Evolutionary conservation across 2,797 vertebrate species (phyloP).

Genomic region (Hippoglossus hippoglossus): DNA sequence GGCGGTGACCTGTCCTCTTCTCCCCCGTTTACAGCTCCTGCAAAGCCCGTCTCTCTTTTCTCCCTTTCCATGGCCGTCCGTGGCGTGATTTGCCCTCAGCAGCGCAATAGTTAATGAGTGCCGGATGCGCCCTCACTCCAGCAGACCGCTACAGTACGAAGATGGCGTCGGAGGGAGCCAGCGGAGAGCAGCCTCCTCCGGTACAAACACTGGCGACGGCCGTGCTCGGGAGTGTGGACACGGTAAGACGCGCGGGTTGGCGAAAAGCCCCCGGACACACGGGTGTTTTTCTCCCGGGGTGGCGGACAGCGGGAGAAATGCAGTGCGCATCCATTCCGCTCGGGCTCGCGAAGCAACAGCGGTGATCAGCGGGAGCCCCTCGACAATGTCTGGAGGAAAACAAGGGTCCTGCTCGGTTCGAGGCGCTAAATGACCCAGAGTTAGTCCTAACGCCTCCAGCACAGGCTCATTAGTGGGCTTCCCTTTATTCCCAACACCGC

Average conservation of each 20-base stretch:
- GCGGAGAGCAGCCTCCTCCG: conserved; percentile 89
- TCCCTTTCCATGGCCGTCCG: conserved; percentile 34
- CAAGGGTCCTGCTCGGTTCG: neutral
- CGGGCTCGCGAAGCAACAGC: conserved; percentile 54
- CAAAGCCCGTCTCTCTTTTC: conserved; percentile 1
- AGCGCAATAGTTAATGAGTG: conserved; percentile 80
- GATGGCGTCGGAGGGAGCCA: conserved; percentile 96
- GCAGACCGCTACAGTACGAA: conserved; percentile 90
- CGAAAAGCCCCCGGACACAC: neutral
- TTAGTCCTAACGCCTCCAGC: no score
- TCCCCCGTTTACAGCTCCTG: neutral
- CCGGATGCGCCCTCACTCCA: conserved; percentile 79
- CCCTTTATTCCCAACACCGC: neutral
- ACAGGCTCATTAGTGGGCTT: no score
- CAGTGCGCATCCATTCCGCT: conserved; percentile 58
- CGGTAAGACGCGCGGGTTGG: conserved; percentile 76
- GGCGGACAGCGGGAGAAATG: neutral
- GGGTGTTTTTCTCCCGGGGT: neutral
- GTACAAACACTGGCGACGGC: conserved; percentile 83
- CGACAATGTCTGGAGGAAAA: conserved; percentile 42
- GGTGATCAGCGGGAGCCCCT: conserved; percentile 28
- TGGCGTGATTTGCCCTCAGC: conserved; percentile 66
- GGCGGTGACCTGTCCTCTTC: conserved; percentile 28
- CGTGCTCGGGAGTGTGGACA: conserved; percentile 81
- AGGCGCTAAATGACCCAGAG: no score